These are phyloP conservation scores for Metallyticus violacea DNA, from an alignment of 2,888 invertebrate species.

Conservation along the genomic window DNA sequence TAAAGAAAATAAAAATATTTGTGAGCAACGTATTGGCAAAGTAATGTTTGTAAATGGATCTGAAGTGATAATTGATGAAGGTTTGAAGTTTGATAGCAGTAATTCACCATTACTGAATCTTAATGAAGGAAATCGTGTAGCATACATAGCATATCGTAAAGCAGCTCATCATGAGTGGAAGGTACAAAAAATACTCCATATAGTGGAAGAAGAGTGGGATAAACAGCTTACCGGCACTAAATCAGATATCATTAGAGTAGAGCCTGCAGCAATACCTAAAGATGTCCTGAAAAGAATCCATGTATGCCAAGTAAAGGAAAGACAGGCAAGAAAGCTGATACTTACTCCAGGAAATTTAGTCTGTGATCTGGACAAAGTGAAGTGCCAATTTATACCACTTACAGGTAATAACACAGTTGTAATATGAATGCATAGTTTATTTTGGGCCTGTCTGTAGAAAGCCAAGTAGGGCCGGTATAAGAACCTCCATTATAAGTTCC, in stretches of 20 bases:
- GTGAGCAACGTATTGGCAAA: constrained; percentile 47
- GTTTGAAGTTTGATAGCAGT: constrained; percentile 53
- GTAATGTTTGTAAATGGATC: constrained; percentile 56
- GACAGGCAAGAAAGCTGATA: constrained; percentile 46
- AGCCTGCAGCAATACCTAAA: background rate
- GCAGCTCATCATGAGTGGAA: constrained; percentile 47
- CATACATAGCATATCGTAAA: constrained; percentile 55
- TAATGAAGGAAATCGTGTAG: constrained; percentile 53
- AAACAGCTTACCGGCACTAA: constrained; percentile 24
- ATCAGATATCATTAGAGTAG: background rate
- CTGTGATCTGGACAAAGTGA: constrained; percentile 60
- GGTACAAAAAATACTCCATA: constrained; percentile 58
- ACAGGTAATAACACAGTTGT: constrained; percentile 1
- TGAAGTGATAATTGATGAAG: constrained; percentile 59
- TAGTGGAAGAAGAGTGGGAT: constrained; percentile 54
- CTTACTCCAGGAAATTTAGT: constrained; percentile 56
- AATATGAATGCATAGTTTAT: too few relatives aligned
- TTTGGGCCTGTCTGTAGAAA: too few relatives aligned
- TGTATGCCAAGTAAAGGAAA: constrained; percentile 45
- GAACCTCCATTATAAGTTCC: too few relatives aligned
- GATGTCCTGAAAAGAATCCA: constrained; percentile 37
- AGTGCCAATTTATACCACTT: constrained; percentile 52
- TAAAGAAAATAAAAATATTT: background rate
- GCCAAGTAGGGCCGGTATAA: too few relatives aligned
- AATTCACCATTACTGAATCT: constrained; percentile 45